Percentiles rank a stretch among this genome's conserved stretches.
phyloP scores from a whole-genome alignment of 2,888 invertebrate genomes.

The Helobdella robusta region DNA sequence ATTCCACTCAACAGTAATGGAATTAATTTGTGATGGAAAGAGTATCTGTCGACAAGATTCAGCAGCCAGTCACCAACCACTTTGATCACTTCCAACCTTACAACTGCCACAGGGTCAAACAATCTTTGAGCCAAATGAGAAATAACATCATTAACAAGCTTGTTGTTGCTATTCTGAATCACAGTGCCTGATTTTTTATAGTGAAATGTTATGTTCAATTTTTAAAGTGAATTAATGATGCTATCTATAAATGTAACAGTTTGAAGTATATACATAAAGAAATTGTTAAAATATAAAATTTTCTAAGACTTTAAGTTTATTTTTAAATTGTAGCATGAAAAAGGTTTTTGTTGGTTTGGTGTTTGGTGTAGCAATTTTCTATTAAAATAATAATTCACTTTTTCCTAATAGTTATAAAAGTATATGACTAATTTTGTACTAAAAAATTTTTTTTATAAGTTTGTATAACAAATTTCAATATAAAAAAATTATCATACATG shows the following conservation, averaged over 20 bases:
- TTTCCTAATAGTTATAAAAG: no score
- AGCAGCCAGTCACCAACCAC: constrained; percentile 66
- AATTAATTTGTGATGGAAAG: constrained; percentile 74
- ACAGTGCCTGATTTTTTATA: constrained; percentile 49
- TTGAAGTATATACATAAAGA: constrained; percentile 4
- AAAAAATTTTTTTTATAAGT: no score
- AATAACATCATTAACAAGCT: constrained; percentile 63
- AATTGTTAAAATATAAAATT: not conserved
- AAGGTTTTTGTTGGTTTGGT: not conserved
- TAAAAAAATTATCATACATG: no score
- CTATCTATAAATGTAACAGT: not conserved
- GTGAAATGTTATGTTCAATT: not conserved
- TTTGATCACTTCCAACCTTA: constrained; percentile 65
- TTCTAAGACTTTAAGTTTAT: not conserved
- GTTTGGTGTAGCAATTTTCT: not conserved
- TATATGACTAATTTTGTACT: no score
- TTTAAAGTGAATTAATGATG: not conserved
- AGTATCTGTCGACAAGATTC: constrained; percentile 72
- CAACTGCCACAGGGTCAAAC: constrained; percentile 72
- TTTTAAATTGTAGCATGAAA: not conserved
- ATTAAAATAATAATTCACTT: no score
- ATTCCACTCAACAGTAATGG: constrained; percentile 74
- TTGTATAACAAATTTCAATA: no score
- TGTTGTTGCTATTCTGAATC: constrained; percentile 63
- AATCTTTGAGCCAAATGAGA: constrained; percentile 74